Evolutionary conservation across 1,140 invertebrate genomes (phyloP).

Genomic region (Dolichoris vasculosae): DNA sequence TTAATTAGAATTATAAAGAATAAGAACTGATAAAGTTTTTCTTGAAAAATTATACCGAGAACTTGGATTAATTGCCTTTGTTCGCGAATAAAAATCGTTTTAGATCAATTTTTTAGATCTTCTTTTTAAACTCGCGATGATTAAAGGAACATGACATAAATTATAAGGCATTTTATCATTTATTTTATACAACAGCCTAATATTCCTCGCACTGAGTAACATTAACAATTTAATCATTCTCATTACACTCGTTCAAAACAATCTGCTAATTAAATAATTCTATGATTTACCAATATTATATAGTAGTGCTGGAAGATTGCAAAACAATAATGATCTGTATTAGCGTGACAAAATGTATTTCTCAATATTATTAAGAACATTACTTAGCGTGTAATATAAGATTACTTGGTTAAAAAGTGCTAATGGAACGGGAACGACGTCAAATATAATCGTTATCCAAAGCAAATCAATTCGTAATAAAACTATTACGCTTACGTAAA

Average conservation of each 20-base stretch:
- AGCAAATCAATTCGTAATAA: not conserved
- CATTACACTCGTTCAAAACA: not conserved
- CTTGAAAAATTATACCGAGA: not conserved
- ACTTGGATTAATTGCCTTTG: not conserved
- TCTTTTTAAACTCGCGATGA: not conserved
- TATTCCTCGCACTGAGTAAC: not conserved
- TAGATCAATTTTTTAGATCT: not conserved
- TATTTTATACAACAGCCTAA: not conserved
- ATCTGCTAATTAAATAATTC: constrained; percentile 6
- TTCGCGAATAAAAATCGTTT: not conserved
- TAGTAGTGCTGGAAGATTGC: not conserved
- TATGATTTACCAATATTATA: not conserved
- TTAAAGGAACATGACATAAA: not conserved
- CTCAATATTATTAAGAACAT: not conserved
- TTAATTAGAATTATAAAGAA: not conserved
- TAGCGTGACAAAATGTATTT: not conserved
- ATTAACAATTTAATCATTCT: not conserved
- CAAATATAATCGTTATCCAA: not conserved
- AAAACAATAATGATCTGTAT: not conserved
- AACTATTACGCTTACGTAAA: not conserved
- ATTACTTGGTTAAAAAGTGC: not conserved
- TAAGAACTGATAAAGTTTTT: not conserved
- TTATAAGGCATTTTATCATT: not conserved
- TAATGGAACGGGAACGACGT: not conserved
- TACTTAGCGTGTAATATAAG: not conserved